Evolutionary conservation across 2,797 vertebrate species (phyloP), one percentile per base, ranked within the genome.

Genomic region (Balearica regulorum): DNA sequence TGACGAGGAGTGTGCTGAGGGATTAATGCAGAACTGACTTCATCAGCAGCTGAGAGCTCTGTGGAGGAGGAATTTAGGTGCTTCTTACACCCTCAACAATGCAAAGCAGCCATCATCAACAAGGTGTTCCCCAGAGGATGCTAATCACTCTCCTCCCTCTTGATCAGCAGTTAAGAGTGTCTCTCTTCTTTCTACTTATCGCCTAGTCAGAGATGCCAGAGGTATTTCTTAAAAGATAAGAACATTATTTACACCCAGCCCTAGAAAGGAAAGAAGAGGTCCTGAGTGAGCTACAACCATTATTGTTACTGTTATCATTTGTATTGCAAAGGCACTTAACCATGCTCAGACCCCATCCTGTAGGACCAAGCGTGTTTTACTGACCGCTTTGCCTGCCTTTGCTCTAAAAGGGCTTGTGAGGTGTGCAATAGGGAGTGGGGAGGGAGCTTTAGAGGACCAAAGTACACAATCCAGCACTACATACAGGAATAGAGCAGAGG

Each of bases 111-210:
- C 64, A 6, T 92, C 94, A 95, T 88, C 93, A 96, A 91, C 84
- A 89, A 96, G 94, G 95, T 97, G 95, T 93, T 97, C 96, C 93
- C 93, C 76, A 48, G 96, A 96, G 93, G 89, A 83, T 88, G 87
- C 87, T 97, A 97, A 97, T 96, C 94, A 87, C 76, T 86, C 92
- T 93, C 51, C 90, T 96, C 90, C 61, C 82, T 92, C 94, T 90
- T 96, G 82, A 96, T 95, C 79, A 96, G 76, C 90, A 92, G 90
- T 96, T 96, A 92, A 95, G 92, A 78, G 81, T 94, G 81, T 86
- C 94, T 97, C 96, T 96, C 87, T 90, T 90, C 88, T 90, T 95
- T 95, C 89, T 83, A 89, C 92, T 97, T 97, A 96, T 94, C 94
- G 3, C 93, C 91, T 96, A 58, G 76, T 93, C 88, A 94, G 94